Percentiles rank a stretch among this genome's conserved stretches.
Evolutionary conservation across 2,113 vertebrate species (phyloP).

Genomic region (Ovis aries): DNA sequence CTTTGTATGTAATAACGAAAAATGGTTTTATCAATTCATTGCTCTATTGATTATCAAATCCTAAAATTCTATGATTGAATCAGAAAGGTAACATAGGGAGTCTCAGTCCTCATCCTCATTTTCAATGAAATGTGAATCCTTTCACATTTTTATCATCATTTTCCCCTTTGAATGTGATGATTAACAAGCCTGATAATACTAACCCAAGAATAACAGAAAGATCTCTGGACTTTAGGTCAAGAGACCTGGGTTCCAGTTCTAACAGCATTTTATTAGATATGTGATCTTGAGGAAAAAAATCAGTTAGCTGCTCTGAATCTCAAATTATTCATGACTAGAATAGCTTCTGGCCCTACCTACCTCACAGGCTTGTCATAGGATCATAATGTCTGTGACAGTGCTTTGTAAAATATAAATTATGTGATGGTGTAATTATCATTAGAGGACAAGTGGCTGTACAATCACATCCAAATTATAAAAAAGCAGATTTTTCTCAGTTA

Average conservation of each 20-base stretch:
- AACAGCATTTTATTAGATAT: neutral
- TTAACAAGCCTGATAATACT: neutral
- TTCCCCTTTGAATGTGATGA: neutral
- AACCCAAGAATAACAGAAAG: neutral
- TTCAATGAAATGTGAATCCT: neutral
- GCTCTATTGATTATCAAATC: conserved; percentile 4
- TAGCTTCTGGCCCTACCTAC: neutral
- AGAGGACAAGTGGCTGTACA: neutral
- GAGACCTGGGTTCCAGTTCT: neutral
- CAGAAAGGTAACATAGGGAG: neutral
- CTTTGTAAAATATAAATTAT: conserved; percentile 22
- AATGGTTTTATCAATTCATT: neutral
- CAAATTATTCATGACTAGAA: conserved; percentile 6
- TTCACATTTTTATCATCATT: neutral
- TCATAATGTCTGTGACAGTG: neutral
- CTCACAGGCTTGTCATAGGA: neutral
- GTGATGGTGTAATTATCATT: neutral
- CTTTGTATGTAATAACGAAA: neutral
- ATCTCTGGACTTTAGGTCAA: neutral
- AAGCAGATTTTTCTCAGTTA: neutral
- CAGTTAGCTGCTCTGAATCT: neutral
- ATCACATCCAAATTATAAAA: neutral
- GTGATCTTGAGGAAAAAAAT: neutral
- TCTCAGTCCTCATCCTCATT: neutral
- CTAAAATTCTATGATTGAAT: neutral